These are phyloP conservation scores for Pterois miles DNA, from an alignment of 2,797 vertebrate species.

Conservation along the genomic window DNA sequence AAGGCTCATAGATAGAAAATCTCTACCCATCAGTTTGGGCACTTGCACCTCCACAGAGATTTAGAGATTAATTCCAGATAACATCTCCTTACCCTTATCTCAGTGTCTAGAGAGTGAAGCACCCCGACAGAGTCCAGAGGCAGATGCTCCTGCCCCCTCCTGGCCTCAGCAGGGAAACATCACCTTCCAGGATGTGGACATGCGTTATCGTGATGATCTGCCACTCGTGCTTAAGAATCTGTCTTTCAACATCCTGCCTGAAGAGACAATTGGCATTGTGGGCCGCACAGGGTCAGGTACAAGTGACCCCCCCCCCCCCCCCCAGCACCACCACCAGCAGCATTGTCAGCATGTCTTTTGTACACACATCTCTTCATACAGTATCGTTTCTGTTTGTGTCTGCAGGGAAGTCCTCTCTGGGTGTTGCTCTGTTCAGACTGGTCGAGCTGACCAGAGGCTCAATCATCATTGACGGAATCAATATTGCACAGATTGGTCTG, in stretches of 20 bases:
- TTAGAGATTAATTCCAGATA: slow-evolving; percentile 60
- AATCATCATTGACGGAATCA: slow-evolving; percentile 85
- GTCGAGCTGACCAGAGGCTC: slow-evolving; percentile 84
- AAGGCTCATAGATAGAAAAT: slow-evolving; percentile 49
- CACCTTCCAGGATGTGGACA: slow-evolving; percentile 85
- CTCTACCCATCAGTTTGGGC: slow-evolving; percentile 34
- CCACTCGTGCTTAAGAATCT: slow-evolving; percentile 85
- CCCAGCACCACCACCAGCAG: too few relatives aligned
- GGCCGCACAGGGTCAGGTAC: slow-evolving; percentile 89
- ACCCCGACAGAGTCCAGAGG: slow-evolving; percentile 54
- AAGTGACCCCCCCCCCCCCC: too few relatives aligned
- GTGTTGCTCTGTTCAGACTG: slow-evolving; percentile 85
- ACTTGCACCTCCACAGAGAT: slow-evolving; percentile 48
- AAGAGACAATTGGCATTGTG: slow-evolving; percentile 88
- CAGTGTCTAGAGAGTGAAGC: slow-evolving; percentile 86
- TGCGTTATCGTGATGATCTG: slow-evolving; percentile 85
- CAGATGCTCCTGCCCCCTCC: slow-evolving; percentile 64
- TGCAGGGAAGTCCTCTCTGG: slow-evolving; percentile 89
- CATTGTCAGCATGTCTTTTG: slow-evolving; percentile 5
- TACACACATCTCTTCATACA: background rate
- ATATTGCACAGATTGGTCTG: slow-evolving; percentile 84
- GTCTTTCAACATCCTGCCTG: slow-evolving; percentile 81
- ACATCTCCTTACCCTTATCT: slow-evolving; percentile 43
- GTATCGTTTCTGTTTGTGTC: slow-evolving; percentile 24
- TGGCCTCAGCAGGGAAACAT: slow-evolving; percentile 87